These are phyloP conservation scores for Scaptomyza pallida DNA, from an alignment of 1,140 invertebrate genomes.

Conservation along the genomic window DNA sequence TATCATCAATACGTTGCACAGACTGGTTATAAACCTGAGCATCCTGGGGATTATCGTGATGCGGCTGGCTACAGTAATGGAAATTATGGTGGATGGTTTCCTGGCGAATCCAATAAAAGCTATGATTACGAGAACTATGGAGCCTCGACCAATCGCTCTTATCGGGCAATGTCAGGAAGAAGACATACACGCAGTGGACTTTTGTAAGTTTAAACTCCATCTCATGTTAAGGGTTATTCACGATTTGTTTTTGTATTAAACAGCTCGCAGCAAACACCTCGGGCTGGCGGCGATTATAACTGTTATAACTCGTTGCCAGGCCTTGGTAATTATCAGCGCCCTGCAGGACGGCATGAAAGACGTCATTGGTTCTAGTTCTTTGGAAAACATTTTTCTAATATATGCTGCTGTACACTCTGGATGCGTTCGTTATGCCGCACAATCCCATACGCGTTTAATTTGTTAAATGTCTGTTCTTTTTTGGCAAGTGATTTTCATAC, in stretches of 20 bases:
- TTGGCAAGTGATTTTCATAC: no score
- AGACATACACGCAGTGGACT: slow-evolving; percentile 15
- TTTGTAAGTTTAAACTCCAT: background rate
- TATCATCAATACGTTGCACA: slow-evolving; percentile 45
- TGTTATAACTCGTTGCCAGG: slow-evolving; percentile 1
- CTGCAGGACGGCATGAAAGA: background rate
- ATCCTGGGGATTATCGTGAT: background rate
- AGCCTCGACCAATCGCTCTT: background rate
- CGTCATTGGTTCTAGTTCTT: background rate
- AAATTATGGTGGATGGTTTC: slow-evolving; percentile 2
- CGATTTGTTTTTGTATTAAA: background rate
- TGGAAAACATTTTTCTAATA: no score
- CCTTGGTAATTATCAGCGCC: background rate
- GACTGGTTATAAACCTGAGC: slow-evolving; percentile 22
- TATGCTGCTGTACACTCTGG: no score
- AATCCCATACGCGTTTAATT: background rate
- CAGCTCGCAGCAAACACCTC: background rate
- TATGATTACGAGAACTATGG: background rate
- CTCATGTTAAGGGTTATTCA: background rate
- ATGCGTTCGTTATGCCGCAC: no score
- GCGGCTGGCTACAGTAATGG: background rate
- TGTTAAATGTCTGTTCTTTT: slow-evolving; percentile 7
- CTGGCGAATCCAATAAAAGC: background rate
- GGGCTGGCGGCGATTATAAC: slow-evolving; percentile 10
- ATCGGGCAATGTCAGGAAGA: background rate